phyloP scores from a whole-genome alignment of 2,113 vertebrate genomes.

The Chloropsis cyanopogon region DNA sequence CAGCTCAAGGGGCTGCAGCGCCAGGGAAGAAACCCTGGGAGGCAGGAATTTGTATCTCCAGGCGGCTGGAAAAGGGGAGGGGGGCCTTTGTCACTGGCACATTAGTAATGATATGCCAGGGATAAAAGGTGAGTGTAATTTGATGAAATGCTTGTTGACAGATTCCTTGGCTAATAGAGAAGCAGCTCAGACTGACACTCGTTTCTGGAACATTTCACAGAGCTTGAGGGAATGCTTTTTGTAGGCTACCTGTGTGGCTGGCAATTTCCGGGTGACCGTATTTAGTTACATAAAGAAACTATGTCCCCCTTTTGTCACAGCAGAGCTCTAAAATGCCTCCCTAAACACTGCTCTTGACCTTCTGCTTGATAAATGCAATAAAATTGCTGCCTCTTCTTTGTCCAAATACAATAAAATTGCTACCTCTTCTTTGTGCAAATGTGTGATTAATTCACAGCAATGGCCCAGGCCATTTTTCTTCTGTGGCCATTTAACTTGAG shows the following conservation, averaged over 20 bases:
- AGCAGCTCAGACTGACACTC: constrained; percentile 38
- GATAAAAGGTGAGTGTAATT: constrained; percentile 79
- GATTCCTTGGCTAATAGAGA: constrained; percentile 69
- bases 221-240: neutral
- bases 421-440: neutral
- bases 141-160: constrained; percentile 74
- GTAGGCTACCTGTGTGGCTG: neutral
- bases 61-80: constrained; percentile 26
- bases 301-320: constrained; percentile 3
- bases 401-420: constrained; percentile 8
- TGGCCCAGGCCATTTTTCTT: neutral
- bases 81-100: constrained; percentile 68
- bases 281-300: neutral
- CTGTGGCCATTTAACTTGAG: neutral
- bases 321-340: constrained; percentile 9
- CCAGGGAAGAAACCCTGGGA: constrained; percentile 40
- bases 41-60: constrained; percentile 53
- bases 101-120: constrained; percentile 74
- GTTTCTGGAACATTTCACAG: neutral
- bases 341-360: neutral
- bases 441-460: neutral
- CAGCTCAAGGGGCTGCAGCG: constrained; percentile 45
- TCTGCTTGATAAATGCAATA: neutral
- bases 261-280: neutral
- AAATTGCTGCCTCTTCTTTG: neutral